These are phyloP conservation scores for Anoplopoma fimbria DNA, from an alignment of 2,113 vertebrate species.

Conservation along the genomic window DNA sequence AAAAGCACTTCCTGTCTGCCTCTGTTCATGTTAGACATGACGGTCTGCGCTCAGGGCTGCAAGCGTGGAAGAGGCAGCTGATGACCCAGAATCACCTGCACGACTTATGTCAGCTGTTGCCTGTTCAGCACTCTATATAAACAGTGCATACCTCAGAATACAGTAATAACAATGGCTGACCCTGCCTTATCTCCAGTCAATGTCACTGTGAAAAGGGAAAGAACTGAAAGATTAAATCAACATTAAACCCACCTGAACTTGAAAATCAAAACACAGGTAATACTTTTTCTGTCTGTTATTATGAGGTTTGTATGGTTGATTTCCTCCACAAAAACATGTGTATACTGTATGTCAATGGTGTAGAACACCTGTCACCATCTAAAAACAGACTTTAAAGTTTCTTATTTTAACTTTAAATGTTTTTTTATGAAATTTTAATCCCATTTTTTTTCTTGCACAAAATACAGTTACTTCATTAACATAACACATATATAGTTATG, in stretches of 20 bases:
- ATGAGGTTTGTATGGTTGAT: not conserved
- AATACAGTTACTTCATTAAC: not conserved
- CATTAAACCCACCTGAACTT: not conserved
- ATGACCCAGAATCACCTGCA: conserved; percentile 18
- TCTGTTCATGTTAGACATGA: conserved; percentile 4
- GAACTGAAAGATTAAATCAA: not conserved
- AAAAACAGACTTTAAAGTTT: not conserved
- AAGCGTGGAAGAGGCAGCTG: not conserved
- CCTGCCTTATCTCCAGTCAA: not conserved
- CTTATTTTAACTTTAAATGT: not conserved
- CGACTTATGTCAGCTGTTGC: conserved; percentile 3
- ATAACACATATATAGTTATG: no score
- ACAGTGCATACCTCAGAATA: not conserved
- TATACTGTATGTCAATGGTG: not conserved
- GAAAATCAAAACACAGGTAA: not conserved
- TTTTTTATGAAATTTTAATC: not conserved
- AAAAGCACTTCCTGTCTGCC: conserved; percentile 10
- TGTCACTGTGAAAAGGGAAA: not conserved
- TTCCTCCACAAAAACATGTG: not conserved
- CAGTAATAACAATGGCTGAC: not conserved
- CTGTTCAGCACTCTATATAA: conserved; percentile 6
- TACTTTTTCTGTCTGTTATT: not conserved
- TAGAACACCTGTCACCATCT: no score
- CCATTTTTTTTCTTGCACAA: not conserved
- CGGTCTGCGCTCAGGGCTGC: not conserved